Base-by-base conservation (phyloP, 2,888 invertebrate genomes). In the Chirona hameri region DNA sequence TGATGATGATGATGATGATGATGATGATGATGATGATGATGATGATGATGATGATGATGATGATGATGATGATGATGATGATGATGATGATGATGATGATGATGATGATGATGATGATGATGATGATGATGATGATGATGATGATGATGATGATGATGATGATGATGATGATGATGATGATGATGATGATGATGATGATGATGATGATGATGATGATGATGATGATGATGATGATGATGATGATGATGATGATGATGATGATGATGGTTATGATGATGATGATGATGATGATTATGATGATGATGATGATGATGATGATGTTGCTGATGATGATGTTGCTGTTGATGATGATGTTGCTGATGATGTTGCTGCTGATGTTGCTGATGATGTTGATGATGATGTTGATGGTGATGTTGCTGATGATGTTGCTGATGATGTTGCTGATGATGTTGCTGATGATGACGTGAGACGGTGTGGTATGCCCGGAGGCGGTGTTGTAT, bases 1-100 rank as follows among this genome's bases (percentile, higher is more conserved):
- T 24, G 79, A 79, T 79, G 79, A 79, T 79, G 24, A 79, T 79
- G 79, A 79, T 79, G 79, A 79, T 79, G 79, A 29, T 79, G 29
- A 24, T 79, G 79, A 79, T 79, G 65, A 24, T 24, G n/a, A 24
- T 24, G 21, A 65, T 24, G 65, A 24, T 65, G 21, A 24, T 65
- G n/a, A 65, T 65, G 65, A 24, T 24, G n/a, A 24, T 24, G 21
- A 65, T 24, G 65, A 24, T 65, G 21, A 24, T 65, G n/a, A 65
- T 65, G 65, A 24, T 24, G n/a, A 24, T 24, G 21, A 65, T 24
- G 65, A 24, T 65, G 21, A 24, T 65, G n/a, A 65, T 65, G 65
- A 24, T 24, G n/a, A 24, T 24, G 21, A 65, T 24, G 65, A 24
- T 65, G 21, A 24, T 65, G n/a, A 65, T 65, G 65, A 24, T 24